phyloP scores from a whole-genome alignment of 2,797 vertebrate genomes.

The Hippocampus kuda region DNA sequence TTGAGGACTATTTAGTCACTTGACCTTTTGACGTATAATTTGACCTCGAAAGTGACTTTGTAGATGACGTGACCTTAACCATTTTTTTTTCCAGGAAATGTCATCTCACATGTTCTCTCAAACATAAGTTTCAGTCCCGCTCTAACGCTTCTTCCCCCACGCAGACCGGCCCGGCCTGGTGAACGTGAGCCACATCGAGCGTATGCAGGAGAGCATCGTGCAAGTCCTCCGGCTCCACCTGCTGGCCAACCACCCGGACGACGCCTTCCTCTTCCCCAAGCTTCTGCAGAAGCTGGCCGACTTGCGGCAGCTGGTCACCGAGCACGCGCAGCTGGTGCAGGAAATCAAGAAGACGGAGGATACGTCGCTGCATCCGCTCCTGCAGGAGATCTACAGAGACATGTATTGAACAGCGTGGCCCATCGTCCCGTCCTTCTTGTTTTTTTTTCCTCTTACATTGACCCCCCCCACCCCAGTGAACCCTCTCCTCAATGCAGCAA shows the following conservation, averaged over 20 bases:
- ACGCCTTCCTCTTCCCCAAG: slow-evolving; percentile 86
- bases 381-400: slow-evolving; percentile 97
- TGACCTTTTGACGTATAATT: too few relatives aligned
- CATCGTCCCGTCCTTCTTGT: background rate
- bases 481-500: background rate
- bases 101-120: too few relatives aligned
- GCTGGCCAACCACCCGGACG: slow-evolving; percentile 83
- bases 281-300: slow-evolving; percentile 95
- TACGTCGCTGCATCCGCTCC: slow-evolving; percentile 84
- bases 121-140: too few relatives aligned
- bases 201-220: slow-evolving; percentile 89
- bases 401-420: slow-evolving; percentile 76
- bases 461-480: too few relatives aligned
- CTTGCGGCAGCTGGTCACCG: slow-evolving; percentile 90
- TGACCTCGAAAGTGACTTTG: too few relatives aligned
- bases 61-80: too few relatives aligned
- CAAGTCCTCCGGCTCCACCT: slow-evolving; percentile 86
- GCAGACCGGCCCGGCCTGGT: slow-evolving; percentile 89
- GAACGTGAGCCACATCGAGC: slow-evolving; percentile 81
- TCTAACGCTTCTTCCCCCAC: background rate
- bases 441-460: slow-evolving; percentile 10
- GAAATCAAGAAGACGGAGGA: slow-evolving; percentile 97
- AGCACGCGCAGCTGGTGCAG: slow-evolving; percentile 89
- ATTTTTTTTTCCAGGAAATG: too few relatives aligned
- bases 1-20: too few relatives aligned